phyloP scores from a whole-genome alignment of 2,113 vertebrate genomes.

The Pangasianodon gigas region DNA sequence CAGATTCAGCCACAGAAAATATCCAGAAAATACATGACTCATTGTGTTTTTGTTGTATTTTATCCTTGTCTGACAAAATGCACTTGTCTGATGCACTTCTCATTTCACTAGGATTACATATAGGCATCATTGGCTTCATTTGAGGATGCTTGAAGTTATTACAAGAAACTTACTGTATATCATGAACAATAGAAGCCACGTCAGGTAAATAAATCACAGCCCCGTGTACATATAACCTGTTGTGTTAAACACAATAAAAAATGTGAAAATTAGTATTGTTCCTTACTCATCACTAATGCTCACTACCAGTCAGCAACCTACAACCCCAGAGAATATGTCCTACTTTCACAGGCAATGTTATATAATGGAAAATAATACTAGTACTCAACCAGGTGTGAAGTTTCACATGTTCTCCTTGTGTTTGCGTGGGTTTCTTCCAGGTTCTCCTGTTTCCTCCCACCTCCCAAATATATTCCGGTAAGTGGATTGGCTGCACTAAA shows the following conservation, averaged over 20 bases:
- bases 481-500: neutral
- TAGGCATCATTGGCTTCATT: neutral
- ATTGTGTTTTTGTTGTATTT: neutral
- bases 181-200: neutral
- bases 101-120: neutral
- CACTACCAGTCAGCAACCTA: neutral
- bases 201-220: neutral
- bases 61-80: neutral
- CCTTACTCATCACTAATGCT: neutral
- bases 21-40: neutral
- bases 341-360: neutral
- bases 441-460: neutral
- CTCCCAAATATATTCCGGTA: neutral
- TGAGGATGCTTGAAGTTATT: neutral
- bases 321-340: neutral
- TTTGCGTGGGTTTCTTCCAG: neutral
- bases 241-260: neutral
- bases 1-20: neutral
- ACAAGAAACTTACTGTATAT: neutral
- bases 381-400: neutral
- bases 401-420: neutral
- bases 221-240: neutral
- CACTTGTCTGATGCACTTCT: neutral
- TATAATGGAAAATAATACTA: neutral
- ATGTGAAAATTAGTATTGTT: neutral